These are phyloP conservation scores for Sinocyclocheilus anshuiensis DNA, from an alignment of 2,113 vertebrate genomes.

Conservation along the genomic window DNA sequence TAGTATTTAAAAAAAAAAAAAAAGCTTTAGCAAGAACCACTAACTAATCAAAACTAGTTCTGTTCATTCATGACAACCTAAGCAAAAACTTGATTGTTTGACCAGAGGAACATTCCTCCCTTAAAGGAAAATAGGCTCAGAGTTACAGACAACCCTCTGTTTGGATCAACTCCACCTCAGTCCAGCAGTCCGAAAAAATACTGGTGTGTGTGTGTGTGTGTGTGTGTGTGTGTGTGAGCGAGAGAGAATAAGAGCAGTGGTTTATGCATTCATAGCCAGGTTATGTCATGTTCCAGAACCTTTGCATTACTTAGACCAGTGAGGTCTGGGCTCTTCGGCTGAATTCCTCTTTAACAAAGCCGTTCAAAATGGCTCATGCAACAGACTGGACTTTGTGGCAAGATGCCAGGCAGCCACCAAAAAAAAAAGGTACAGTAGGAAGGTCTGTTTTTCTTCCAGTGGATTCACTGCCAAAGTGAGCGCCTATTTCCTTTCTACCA, in stretches of 20 bases:
- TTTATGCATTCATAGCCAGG: slow-evolving; percentile 9
- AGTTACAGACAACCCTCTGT: slow-evolving; percentile 43
- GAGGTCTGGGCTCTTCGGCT: slow-evolving; percentile 7
- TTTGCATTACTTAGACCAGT: slow-evolving; percentile 40
- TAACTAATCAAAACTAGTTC: slow-evolving; percentile 15
- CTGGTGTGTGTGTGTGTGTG: neutral
- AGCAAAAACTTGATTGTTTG: neutral
- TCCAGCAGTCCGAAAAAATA: slow-evolving; percentile 12
- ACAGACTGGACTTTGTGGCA: slow-evolving; percentile 41
- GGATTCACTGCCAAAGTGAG: slow-evolving; percentile 29
- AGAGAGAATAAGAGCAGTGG: neutral
- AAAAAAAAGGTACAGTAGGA: slow-evolving; percentile 27
- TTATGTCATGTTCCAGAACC: slow-evolving; percentile 47
- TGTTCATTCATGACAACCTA: slow-evolving; percentile 17
- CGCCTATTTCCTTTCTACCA: slow-evolving; percentile 17
- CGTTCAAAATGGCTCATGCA: slow-evolving; percentile 41
- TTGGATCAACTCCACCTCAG: slow-evolving; percentile 28
- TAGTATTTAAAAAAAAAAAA: too few relatives aligned
- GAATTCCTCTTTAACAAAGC: slow-evolving; percentile 41
- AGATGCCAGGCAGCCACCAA: slow-evolving; percentile 5
- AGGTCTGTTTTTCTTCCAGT: slow-evolving; percentile 19
- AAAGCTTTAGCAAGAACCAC: neutral
- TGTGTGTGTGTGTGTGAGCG: too few relatives aligned
- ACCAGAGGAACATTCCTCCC: slow-evolving; percentile 29
- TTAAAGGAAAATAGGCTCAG: slow-evolving; percentile 22